Percentiles rank a stretch among this genome's conserved stretches.
Evolutionary conservation across 2,797 vertebrate species (phyloP).

Genomic region (Smutsia gigantea): DNA sequence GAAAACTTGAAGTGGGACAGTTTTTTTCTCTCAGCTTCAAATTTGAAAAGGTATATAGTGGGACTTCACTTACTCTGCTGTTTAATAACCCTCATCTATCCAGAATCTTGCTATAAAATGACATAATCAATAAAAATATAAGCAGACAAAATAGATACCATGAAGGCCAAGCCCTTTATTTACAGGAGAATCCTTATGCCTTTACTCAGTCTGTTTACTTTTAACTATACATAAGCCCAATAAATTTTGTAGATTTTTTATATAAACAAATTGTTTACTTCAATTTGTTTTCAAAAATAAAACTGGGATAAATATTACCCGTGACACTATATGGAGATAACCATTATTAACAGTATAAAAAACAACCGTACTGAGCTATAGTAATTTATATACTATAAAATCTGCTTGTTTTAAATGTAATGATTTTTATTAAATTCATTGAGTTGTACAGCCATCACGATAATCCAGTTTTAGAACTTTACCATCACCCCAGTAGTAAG

Average conservation of each 20-base stretch:
- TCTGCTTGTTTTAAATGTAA: neutral
- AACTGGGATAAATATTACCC: neutral
- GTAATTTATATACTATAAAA: conserved; percentile 22
- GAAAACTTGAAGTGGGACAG: neutral
- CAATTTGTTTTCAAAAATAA: neutral
- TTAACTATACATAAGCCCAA: neutral
- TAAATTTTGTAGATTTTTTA: neutral
- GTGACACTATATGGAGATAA: neutral
- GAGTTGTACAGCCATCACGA: neutral
- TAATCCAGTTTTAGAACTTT: conserved; percentile 18
- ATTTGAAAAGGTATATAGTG: neutral
- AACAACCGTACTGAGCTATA: neutral
- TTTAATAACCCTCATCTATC: neutral
- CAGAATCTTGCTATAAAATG: neutral
- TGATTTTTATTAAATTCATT: conserved; percentile 17
- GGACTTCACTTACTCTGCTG: conserved; percentile 3
- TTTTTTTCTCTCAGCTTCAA: conserved; percentile 8
- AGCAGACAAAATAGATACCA: neutral
- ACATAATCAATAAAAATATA: neutral
- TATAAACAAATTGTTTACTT: neutral
- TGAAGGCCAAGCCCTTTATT: neutral
- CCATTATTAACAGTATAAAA: neutral
- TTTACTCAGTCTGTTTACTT: conserved; percentile 26
- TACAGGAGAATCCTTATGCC: neutral
- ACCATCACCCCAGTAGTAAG: neutral